phyloP scores from a whole-genome alignment of 2,797 vertebrate species.

The Argyrosomus regius region DNA sequence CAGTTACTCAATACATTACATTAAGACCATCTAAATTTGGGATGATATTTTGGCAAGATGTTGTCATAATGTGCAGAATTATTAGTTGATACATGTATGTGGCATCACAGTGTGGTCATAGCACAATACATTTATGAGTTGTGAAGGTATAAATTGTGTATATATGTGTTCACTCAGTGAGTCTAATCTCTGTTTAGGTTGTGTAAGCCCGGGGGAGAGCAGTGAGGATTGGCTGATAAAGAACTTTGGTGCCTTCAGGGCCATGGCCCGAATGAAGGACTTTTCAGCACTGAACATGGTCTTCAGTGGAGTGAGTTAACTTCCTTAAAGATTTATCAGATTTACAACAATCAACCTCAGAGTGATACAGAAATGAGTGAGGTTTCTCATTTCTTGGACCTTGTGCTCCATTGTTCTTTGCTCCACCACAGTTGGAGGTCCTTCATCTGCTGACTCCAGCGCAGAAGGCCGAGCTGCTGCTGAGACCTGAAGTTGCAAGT shows the following conservation, averaged over 20 bases:
- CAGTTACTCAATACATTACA: too few relatives aligned
- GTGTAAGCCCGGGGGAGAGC: constrained; percentile 68
- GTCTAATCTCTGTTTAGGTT: constrained; percentile 69
- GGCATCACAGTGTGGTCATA: too few relatives aligned
- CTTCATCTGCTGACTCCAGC: constrained; percentile 81
- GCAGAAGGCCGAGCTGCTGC: constrained; percentile 84
- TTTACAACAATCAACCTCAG: background rate
- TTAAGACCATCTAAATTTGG: too few relatives aligned
- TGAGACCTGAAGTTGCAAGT: constrained; percentile 70
- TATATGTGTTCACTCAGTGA: background rate
- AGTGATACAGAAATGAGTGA: background rate
- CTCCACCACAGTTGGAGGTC: constrained; percentile 78
- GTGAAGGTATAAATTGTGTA: background rate
- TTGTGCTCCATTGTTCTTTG: background rate
- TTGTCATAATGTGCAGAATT: too few relatives aligned
- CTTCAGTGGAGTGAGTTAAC: constrained; percentile 83
- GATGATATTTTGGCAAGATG: too few relatives aligned
- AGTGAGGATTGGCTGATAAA: constrained; percentile 84
- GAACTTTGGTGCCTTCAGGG: constrained; percentile 85
- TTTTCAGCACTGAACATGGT: constrained; percentile 79
- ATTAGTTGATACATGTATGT: too few relatives aligned
- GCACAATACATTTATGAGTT: too few relatives aligned
- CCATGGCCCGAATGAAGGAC: constrained; percentile 78
- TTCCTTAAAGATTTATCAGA: background rate
- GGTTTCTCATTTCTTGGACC: background rate